Percentiles rank a stretch among this genome's conserved stretches.
Conservation (phyloP, 2,888 invertebrate species). For the Eupithecia abbreviata region DNA sequence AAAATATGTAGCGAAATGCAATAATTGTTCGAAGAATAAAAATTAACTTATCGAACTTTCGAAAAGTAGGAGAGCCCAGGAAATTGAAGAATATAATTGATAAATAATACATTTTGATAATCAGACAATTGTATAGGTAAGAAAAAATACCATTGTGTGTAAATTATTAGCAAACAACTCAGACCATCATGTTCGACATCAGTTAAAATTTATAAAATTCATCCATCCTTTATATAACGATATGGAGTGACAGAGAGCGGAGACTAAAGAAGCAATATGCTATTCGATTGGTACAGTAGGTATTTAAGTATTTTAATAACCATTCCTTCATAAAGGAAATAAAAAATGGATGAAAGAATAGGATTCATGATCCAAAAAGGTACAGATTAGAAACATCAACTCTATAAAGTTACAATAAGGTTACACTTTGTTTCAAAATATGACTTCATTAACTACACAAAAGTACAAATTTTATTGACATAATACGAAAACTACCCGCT, state of each 20-base stretch:
- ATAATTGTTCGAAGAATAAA: constrained; percentile 47
- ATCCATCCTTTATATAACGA: neutral
- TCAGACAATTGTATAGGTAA: neutral
- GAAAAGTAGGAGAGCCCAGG: neutral
- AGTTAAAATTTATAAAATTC: neutral
- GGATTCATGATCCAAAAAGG: neutral
- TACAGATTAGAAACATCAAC: neutral
- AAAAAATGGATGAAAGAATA: neutral
- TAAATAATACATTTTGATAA: neutral
- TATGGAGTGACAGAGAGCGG: neutral
- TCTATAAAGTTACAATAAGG: too few relatives aligned
- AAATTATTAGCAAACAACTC: neutral
- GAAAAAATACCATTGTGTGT: neutral
- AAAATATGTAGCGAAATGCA: constrained; percentile 69
- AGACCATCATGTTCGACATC: neutral
- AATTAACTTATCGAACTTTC: neutral
- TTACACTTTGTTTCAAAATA: too few relatives aligned
- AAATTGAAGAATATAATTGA: neutral
- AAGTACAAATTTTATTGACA: too few relatives aligned
- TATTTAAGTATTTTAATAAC: neutral
- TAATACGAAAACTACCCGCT: too few relatives aligned
- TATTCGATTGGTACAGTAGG: neutral
- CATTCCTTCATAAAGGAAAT: neutral
- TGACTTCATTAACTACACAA: too few relatives aligned
- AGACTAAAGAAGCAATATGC: neutral